A percentile compares a stretch with the other conserved stretches of the same genome.
Evolutionary conservation across 2,797 vertebrate species (phyloP).

Genomic region (Sebastes nivosus): DNA sequence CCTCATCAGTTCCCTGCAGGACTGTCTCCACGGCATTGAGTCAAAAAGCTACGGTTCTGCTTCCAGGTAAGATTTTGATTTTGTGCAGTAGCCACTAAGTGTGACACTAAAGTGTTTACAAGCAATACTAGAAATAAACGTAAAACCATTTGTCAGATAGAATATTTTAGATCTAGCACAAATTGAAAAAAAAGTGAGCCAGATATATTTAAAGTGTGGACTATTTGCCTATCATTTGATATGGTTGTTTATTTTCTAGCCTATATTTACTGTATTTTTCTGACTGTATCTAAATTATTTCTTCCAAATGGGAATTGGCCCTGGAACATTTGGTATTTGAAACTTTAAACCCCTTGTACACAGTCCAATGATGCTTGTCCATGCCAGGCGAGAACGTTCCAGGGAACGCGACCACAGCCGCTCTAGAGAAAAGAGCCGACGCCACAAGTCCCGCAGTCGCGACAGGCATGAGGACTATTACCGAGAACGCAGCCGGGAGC

Average conservation of each 20-base stretch:
- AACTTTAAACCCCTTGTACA: neutral
- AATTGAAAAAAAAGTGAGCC: too few species aligned
- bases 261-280: neutral
- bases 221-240: neutral
- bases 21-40: constrained; percentile 98
- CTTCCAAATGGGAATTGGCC: neutral
- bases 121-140: neutral
- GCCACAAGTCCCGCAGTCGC: constrained; percentile 98
- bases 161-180: neutral
- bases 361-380: neutral
- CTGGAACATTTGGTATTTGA: neutral
- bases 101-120: neutral
- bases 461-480: constrained; percentile 98
- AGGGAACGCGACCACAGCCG: constrained; percentile 98
- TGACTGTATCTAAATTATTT: neutral
- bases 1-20: constrained; percentile 98
- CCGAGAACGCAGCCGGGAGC: constrained; percentile 94
- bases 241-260: neutral
- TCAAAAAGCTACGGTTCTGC: constrained; percentile 98
- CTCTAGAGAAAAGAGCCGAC: constrained; percentile 95
- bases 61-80: constrained; percentile 79
- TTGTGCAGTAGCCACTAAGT: neutral
- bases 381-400: constrained; percentile 93
- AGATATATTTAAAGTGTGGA: neutral
- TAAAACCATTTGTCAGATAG: neutral